A percentile compares a stretch with the other conserved stretches of the same genome.
Evolutionary conservation across 2,888 invertebrate genomes (phyloP).

Genomic region (Orthosia gothica): DNA sequence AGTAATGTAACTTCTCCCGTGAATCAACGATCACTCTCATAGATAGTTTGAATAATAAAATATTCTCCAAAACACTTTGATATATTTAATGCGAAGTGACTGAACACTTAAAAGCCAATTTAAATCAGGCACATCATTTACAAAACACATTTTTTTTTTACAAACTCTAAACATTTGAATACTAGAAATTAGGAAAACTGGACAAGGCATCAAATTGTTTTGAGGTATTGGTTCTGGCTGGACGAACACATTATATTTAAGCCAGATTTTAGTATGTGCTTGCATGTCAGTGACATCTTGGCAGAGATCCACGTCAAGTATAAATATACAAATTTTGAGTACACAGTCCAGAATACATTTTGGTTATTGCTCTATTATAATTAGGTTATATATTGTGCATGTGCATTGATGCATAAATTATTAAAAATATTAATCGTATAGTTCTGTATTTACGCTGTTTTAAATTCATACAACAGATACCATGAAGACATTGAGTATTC

Average conservation of each 20-base stretch:
- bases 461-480: background rate
- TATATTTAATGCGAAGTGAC: conserved; percentile 33
- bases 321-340: conserved; percentile 89
- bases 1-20: conserved; percentile 50
- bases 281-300: conserved; percentile 89
- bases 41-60: conserved; percentile 25
- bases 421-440: background rate
- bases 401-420: conserved; percentile 51
- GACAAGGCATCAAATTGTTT: conserved; percentile 48
- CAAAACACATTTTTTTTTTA: conserved; percentile 12
- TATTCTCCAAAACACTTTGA: conserved; percentile 13
- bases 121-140: conserved; percentile 24
- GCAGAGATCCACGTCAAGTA: conserved; percentile 87
- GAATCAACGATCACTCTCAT: conserved; percentile 40
- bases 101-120: conserved; percentile 27
- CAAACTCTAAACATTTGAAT: conserved; percentile 27
- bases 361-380: conserved; percentile 85
- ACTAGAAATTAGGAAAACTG: conserved; percentile 27
- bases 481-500: conserved; percentile 11
- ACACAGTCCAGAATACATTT: conserved; percentile 86
- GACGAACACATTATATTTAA: conserved; percentile 76
- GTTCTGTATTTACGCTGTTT: background rate
- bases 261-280: conserved; percentile 81
- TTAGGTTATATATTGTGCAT: conserved; percentile 73
- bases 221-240: conserved; percentile 60